phyloP scores from a whole-genome alignment of 2,113 vertebrate species.

The Periophthalmodon schlosseri region DNA sequence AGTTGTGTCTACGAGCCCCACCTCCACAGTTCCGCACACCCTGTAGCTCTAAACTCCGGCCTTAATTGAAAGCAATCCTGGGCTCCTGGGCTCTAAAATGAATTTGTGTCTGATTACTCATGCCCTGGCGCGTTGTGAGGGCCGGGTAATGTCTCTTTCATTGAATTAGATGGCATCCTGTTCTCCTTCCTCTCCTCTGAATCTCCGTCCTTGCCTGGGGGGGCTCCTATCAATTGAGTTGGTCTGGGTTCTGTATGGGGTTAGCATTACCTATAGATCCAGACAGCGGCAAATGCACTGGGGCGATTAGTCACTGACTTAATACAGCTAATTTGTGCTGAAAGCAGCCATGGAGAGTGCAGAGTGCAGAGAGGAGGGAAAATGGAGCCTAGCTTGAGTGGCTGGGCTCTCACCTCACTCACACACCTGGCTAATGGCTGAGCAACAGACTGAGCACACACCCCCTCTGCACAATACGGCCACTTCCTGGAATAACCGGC shows the following conservation, averaged over 20 bases:
- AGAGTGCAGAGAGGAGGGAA: constrained; percentile 30
- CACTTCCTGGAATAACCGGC: constrained; percentile 1
- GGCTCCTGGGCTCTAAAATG: constrained; percentile 84
- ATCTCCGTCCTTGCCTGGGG: constrained; percentile 71
- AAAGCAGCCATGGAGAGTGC: constrained; percentile 39
- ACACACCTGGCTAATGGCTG: constrained; percentile 43
- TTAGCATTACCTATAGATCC: constrained; percentile 55
- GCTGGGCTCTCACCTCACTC: constrained; percentile 34
- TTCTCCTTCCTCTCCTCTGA: constrained; percentile 55
- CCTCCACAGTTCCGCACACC: constrained; percentile 37
- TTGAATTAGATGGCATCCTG: constrained; percentile 82
- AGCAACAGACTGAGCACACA: constrained; percentile 7
- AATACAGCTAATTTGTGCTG: constrained; percentile 58
- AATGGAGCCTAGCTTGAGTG: constrained; percentile 23
- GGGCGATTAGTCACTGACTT: constrained; percentile 55
- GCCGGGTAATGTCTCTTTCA: constrained; percentile 77
- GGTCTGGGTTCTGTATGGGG: constrained; percentile 56
- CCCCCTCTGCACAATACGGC: constrained; percentile 8
- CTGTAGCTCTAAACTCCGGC: constrained; percentile 69
- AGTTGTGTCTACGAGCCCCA: constrained; percentile 16
- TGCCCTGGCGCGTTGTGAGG: constrained; percentile 78
- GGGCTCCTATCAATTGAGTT: constrained; percentile 80
- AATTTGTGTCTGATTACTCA: constrained; percentile 85
- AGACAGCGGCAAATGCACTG: constrained; percentile 44
- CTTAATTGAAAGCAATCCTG: constrained; percentile 91